Conservation (phyloP, 2,797 vertebrate species). For the Anas bahamensis region DNA sequence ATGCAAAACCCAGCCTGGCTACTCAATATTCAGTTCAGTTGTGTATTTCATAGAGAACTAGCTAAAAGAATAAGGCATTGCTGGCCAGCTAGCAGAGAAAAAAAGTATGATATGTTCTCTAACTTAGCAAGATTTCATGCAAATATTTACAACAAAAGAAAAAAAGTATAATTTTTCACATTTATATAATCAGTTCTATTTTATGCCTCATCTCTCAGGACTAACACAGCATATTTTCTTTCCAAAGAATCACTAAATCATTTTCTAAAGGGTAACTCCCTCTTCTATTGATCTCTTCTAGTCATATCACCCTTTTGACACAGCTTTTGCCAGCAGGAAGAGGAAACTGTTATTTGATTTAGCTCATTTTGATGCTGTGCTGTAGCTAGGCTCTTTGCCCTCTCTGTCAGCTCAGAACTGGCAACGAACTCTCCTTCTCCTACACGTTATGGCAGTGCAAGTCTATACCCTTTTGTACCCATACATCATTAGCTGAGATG, state of each 20-base stretch:
- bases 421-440: background rate
- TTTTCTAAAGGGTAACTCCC: background rate
- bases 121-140: background rate
- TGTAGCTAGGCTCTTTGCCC: background rate
- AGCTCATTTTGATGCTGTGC: background rate
- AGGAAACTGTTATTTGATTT: conserved; percentile 1
- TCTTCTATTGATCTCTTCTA: background rate
- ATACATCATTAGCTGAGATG: background rate
- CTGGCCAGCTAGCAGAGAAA: background rate
- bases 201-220: background rate
- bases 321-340: background rate
- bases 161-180: background rate
- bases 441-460: background rate
- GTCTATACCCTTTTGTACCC: background rate
- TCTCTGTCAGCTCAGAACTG: background rate
- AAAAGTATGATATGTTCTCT: background rate
- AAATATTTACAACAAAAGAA: background rate
- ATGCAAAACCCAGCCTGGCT: background rate
- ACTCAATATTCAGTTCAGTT: background rate
- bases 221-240: background rate
- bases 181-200: background rate
- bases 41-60: background rate
- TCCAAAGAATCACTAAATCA: background rate
- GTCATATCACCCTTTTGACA: background rate
- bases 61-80: background rate